These are phyloP conservation scores for Morelia viridis DNA, from an alignment of 2,797 vertebrate genomes.

Conservation along the genomic window DNA sequence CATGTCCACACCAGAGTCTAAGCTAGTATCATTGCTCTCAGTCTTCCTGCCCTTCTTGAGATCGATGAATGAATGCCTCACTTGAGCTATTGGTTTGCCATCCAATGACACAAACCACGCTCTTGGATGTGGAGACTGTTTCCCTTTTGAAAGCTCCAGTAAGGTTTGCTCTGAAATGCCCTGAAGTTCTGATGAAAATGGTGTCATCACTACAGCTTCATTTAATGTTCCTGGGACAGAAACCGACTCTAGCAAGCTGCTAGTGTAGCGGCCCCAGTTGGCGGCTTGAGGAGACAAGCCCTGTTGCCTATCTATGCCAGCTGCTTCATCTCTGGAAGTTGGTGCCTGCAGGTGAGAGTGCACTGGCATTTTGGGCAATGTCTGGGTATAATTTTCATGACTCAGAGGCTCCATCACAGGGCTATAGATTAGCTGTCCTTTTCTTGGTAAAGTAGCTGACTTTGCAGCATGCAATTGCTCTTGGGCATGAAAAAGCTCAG, in stretches of 20 bases:
- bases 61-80: conserved; percentile 86
- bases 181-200: conserved; percentile 87
- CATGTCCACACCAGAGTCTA: conserved; percentile 93
- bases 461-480: conserved; percentile 76
- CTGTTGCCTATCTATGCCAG: conserved; percentile 77
- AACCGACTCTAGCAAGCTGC: conserved; percentile 84
- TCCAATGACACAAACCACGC: conserved; percentile 96
- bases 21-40: conserved; percentile 88
- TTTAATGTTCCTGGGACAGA: conserved; percentile 88
- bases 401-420: conserved; percentile 72
- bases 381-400: conserved; percentile 85
- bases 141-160: conserved; percentile 84
- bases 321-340: conserved; percentile 77
- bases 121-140: conserved; percentile 80
- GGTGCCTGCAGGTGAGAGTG: conserved; percentile 71
- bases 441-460: conserved; percentile 86
- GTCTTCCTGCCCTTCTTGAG: conserved; percentile 79
- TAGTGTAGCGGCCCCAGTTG: conserved; percentile 80
- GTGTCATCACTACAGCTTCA: conserved; percentile 78
- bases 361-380: conserved; percentile 80
- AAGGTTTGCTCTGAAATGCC: conserved; percentile 93
- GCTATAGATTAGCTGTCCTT: conserved; percentile 80
- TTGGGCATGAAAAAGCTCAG: conserved; percentile 79
- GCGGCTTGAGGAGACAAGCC: conserved; percentile 76
- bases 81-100: conserved; percentile 87